A percentile compares a stretch with the other conserved stretches of the same genome.
phyloP scores from a whole-genome alignment of 2,888 invertebrate genomes.

The Pterobdella sp. region DNA sequence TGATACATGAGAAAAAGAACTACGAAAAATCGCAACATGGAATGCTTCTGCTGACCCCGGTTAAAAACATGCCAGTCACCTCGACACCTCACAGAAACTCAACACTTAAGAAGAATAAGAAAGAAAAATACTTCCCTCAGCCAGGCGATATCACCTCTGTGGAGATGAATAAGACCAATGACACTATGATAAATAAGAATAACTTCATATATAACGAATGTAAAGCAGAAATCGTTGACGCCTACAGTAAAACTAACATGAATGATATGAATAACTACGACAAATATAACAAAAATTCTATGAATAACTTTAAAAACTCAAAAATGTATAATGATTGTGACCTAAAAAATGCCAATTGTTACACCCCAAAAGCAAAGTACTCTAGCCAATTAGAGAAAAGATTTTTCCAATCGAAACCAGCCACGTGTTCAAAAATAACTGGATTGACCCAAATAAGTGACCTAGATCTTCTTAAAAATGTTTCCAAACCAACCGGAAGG shows the following conservation, averaged over 20 bases:
- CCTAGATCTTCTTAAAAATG: neutral
- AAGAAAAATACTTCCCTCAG: neutral
- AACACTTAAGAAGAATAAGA: neutral
- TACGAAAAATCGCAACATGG: too few species aligned
- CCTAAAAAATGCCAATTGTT: conserved; percentile 5
- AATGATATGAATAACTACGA: neutral
- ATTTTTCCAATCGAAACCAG: neutral
- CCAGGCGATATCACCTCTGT: neutral
- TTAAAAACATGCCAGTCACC: neutral
- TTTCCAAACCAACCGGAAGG: neutral
- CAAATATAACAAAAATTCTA: neutral
- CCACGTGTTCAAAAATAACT: neutral
- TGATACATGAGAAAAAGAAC: neutral
- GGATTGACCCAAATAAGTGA: conserved; percentile 12
- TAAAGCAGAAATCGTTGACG: conserved; percentile 53
- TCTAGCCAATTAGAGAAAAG: neutral
- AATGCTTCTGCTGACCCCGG: neutral
- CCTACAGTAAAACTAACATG: neutral
- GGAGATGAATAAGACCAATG: neutral
- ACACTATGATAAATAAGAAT: neutral
- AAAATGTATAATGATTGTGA: neutral
- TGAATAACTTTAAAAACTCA: neutral
- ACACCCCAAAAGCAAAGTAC: neutral
- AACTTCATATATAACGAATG: neutral
- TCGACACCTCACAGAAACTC: conserved; percentile 4